These are phyloP conservation scores for Trichechus manatus DNA, from an alignment of 2,113 vertebrate species.

Conservation along the genomic window DNA sequence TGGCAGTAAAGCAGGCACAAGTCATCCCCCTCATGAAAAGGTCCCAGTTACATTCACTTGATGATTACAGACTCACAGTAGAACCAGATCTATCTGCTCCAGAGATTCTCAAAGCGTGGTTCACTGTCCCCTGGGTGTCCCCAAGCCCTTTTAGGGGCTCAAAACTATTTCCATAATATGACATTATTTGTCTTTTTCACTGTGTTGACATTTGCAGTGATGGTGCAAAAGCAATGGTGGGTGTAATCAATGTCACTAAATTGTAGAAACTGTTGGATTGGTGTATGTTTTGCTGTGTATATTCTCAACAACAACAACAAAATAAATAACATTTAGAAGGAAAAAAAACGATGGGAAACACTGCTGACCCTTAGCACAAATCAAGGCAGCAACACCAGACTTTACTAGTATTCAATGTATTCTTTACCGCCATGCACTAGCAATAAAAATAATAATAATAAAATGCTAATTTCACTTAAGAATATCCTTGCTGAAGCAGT, in stretches of 20 bases:
- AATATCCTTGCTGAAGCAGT: neutral
- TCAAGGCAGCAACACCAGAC: neutral
- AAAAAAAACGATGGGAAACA: neutral
- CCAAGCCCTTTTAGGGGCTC: neutral
- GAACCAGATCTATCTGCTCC: neutral
- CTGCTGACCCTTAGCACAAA: neutral
- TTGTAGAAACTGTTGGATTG: too few species aligned
- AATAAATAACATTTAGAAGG: too few species aligned
- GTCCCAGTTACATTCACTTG: neutral
- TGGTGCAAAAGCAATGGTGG: neutral
- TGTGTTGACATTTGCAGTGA: neutral
- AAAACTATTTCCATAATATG: neutral
- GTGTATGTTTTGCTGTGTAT: too few species aligned
- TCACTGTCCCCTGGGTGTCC: neutral
- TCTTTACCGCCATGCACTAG: too few species aligned
- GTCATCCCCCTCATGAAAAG: neutral
- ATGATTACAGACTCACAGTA: rapidly evolving
- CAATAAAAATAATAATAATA: neutral
- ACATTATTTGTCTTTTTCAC: neutral
- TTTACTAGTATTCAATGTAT: rapidly evolving
- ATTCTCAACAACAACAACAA: too few species aligned
- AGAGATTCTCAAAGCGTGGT: neutral
- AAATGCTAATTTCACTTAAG: neutral
- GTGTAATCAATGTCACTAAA: neutral
- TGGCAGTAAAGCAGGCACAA: neutral